Percentiles rank a stretch among this genome's conserved stretches.
These are phyloP conservation scores for Tinea trinotella DNA, from an alignment of 2,888 invertebrate genomes.

Conservation along the genomic window DNA sequence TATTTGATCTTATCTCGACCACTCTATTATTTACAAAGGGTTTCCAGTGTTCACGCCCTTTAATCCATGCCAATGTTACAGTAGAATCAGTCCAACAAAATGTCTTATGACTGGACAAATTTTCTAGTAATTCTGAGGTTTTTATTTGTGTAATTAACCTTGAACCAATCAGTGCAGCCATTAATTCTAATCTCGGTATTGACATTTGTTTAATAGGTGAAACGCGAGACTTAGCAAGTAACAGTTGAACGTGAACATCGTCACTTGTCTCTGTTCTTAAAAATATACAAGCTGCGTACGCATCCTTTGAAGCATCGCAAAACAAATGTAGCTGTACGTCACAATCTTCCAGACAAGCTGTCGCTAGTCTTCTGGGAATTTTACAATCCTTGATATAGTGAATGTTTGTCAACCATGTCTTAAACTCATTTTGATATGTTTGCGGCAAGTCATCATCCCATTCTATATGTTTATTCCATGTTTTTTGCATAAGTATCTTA, in stretches of 20 bases:
- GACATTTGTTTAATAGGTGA: conserved; percentile 2
- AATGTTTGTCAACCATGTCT: not conserved
- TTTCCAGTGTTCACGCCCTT: not conserved
- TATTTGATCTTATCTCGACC: conserved; percentile 10
- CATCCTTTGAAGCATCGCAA: conserved; percentile 3
- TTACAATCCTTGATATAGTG: not conserved
- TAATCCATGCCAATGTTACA: not conserved
- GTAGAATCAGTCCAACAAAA: conserved; percentile 12
- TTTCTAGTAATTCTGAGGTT: not conserved
- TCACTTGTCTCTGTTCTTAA: not conserved
- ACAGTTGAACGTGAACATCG: not conserved
- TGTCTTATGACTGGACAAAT: not conserved
- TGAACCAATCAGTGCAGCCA: conserved; percentile 9
- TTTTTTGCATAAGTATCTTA: not conserved
- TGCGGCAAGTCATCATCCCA: conserved; percentile 14
- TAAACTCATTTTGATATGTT: not conserved
- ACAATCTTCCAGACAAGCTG: not conserved
- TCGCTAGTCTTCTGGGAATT: conserved; percentile 4
- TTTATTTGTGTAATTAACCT: not conserved
- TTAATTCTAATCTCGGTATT: conserved; percentile 16
- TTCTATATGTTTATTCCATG: not conserved
- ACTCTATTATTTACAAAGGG: conserved; percentile 20
- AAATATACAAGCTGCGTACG: conserved; percentile 12
- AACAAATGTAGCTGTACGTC: not conserved
- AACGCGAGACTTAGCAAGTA: conserved; percentile 10